phyloP scores from a whole-genome alignment of 2,113 vertebrate species.

The Butorides virescens region DNA sequence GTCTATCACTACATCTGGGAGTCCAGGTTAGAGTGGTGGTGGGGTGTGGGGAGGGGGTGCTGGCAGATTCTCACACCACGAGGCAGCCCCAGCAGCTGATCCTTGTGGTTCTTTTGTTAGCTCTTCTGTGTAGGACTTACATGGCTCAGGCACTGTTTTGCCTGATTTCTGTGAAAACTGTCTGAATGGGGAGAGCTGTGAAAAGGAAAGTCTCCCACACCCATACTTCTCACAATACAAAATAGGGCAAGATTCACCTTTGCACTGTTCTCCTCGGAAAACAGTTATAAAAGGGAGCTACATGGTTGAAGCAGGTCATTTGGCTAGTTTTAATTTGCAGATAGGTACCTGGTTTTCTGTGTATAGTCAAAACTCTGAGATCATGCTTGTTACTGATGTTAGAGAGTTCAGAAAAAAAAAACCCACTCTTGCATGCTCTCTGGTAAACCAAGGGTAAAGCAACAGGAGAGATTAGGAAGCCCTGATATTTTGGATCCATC shows the following conservation, averaged over 20 bases:
- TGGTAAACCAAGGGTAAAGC: background rate
- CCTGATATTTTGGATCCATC: background rate
- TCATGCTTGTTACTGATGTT: background rate
- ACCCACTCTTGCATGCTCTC: accelerated
- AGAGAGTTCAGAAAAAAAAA: background rate
- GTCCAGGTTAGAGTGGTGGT: background rate
- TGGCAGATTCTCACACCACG: background rate
- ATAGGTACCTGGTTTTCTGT: background rate
- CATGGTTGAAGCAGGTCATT: background rate
- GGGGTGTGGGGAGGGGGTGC: background rate
- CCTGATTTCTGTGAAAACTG: background rate
- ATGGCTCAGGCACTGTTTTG: background rate
- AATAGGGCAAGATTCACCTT: background rate
- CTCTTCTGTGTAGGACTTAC: background rate
- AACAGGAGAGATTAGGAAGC: background rate
- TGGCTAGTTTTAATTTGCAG: background rate
- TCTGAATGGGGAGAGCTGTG: background rate
- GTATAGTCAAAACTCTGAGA: background rate
- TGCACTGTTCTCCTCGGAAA: background rate
- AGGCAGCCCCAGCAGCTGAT: accelerated
- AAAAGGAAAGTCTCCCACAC: background rate
- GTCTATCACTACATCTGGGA: background rate
- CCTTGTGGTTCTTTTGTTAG: background rate
- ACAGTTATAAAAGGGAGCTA: background rate
- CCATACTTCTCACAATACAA: background rate